Evolutionary conservation across 1,140 invertebrate species (phyloP), one percentile per base, ranked within the genome.

Genomic region (Heliconius hewitsoni): DNA sequence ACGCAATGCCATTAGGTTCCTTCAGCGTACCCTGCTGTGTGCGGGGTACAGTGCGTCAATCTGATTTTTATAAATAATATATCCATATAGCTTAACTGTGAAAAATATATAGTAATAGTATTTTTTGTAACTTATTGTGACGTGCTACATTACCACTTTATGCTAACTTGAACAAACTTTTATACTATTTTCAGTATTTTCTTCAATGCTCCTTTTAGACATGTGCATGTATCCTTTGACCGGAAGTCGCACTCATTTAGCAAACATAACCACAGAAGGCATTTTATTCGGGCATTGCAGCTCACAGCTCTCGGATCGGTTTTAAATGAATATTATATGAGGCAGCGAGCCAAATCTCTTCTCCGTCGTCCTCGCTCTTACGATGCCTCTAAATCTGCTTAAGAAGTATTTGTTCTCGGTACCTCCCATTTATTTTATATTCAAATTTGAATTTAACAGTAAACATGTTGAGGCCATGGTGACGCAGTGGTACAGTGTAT

Each of bases 271-370:
- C 60, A 66, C 23, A 30, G 60, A 66, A 27, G 60, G 60, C 60
- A 66, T 18, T 66, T 66, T 66, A 66, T 66, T 66, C 23, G 60
- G 60, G 60, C 60, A 66, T 13, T 5, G 60, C 60, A 37, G 34
- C 34, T 37, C 34, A 37, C 60, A 66, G 60, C 60, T 66, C 60
- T 66, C 60, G 60, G 60, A 66, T 76, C 70, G 39, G 19, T 46
- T 77, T 60, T 30, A 71, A 77, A 77, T 77, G 66, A 77, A 77
- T 77, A 77, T 77, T 77, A 50, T 77, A 77, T 77, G 76, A 77
- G 70, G 76, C 66, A 34, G n/a, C 70, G 76, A 34, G 66, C 76
- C 66, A 77, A 77, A 77, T 77, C 76, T 77, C 46, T 57, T 50
- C 70, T n/a, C 39, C 39, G 76, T 34, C 73, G 74, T 66, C 46